A percentile compares a stretch with the other conserved stretches of the same genome.
Conservation (phyloP, 1,140 invertebrate genomes). For the Plutomurus gul region DNA sequence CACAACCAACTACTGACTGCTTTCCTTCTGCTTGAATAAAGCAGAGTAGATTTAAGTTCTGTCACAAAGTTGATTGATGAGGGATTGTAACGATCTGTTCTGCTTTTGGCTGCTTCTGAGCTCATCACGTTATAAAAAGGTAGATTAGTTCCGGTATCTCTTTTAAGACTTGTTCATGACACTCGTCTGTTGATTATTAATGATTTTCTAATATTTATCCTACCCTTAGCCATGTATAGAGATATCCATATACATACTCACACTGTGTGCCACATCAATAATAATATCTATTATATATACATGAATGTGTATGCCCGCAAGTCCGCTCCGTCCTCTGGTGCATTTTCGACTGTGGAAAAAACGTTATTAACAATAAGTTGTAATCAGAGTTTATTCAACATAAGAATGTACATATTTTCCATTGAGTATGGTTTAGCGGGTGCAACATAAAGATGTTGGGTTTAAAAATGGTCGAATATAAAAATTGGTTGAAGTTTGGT, state of each 20-base stretch:
- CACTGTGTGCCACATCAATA: neutral
- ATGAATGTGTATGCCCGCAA: too few species aligned
- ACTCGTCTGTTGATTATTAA: conserved; percentile 36
- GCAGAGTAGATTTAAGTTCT: conserved; percentile 28
- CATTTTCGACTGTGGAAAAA: too few species aligned
- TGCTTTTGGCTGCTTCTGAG: neutral
- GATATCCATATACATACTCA: neutral
- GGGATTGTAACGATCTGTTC: conserved; percentile 26
- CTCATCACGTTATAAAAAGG: conserved; percentile 36
- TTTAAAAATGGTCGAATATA: too few species aligned
- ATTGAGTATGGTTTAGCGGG: too few species aligned
- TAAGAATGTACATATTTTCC: too few species aligned
- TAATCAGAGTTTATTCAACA: too few species aligned
- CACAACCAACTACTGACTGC: too few species aligned
- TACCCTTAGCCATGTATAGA: neutral
- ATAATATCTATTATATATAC: neutral
- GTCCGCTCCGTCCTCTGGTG: too few species aligned
- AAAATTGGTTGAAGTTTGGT: neutral
- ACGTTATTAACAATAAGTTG: too few species aligned
- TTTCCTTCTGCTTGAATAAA: too few species aligned
- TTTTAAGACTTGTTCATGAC: conserved; percentile 34
- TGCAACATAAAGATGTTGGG: too few species aligned
- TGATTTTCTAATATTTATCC: conserved; percentile 32
- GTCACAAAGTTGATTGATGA: conserved; percentile 33
- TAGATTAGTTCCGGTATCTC: conserved; percentile 35